phyloP scores from a whole-genome alignment of 30 jellyfish, hydroid and myxozoan genomes.

The Aurelia sp. region DNA sequence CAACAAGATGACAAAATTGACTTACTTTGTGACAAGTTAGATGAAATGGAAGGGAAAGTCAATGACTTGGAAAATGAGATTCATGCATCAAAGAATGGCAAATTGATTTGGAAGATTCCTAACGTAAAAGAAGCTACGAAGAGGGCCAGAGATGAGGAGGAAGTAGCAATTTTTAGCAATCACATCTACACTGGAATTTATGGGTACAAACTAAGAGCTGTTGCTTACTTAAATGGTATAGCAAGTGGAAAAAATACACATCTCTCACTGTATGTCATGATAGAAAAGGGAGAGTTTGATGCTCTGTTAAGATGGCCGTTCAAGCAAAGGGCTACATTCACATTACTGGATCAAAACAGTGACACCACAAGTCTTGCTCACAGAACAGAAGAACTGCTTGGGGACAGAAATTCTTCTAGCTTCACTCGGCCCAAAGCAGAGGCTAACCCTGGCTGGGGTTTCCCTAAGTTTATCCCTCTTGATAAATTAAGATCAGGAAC shows the following conservation, averaged over 20 bases:
- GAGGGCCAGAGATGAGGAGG: conserved; percentile 54
- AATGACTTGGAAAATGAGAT: conserved; percentile 54
- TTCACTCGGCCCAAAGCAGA: conserved; percentile 67
- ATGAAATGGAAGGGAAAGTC: conserved; percentile 63
- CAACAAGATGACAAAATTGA: conserved; percentile 75
- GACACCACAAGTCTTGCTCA: conserved; percentile 4
- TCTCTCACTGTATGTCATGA: conserved; percentile 67
- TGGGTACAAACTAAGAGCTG: conserved; percentile 80
- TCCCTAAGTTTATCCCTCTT: conserved; percentile 78
- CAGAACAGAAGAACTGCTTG: conserved; percentile 66
- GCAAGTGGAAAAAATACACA: conserved; percentile 81
- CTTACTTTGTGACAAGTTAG: conserved; percentile 65
- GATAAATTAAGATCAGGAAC: conserved; percentile 61
- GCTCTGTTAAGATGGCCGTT: conserved; percentile 84
- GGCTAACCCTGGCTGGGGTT: conserved; percentile 94
- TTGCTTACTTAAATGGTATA: conserved; percentile 72
- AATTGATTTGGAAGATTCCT: conserved; percentile 75
- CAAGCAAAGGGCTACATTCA: conserved; percentile 67
- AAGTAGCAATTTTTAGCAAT: conserved; percentile 56
- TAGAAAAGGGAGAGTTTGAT: conserved; percentile 76
- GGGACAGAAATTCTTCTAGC: conserved; percentile 78
- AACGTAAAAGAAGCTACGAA: conserved; percentile 35
- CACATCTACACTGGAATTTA: conserved; percentile 79
- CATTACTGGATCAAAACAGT: conserved; percentile 50
- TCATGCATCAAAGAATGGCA: conserved; percentile 69